Evolutionary conservation across 2,888 invertebrate species (phyloP).

Genomic region (Cantharis lateralis): DNA sequence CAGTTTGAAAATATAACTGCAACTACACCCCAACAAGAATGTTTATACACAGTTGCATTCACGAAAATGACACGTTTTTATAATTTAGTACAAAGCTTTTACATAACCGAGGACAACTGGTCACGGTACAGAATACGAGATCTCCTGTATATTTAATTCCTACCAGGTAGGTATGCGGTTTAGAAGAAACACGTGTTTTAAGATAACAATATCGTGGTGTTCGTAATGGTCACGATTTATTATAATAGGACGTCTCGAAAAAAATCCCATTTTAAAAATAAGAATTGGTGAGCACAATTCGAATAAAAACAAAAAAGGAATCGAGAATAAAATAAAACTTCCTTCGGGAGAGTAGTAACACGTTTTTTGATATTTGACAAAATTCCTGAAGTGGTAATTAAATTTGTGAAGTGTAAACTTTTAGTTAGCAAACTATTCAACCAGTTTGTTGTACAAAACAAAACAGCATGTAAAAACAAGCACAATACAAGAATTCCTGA

Average conservation of each 20-base stretch:
- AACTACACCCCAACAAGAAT: neutral
- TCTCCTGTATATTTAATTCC: neutral
- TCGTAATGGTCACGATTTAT: constrained; percentile 36
- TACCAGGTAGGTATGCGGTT: constrained; percentile 19
- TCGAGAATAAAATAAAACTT: neutral
- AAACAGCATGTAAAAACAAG: constrained; percentile 13
- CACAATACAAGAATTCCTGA: constrained; percentile 20
- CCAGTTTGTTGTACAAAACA: neutral
- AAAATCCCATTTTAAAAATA: neutral
- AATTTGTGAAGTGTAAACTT: neutral
- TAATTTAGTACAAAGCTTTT: neutral
- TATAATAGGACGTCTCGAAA: constrained; percentile 29
- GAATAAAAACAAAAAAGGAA: neutral
- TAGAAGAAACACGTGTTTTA: constrained; percentile 34
- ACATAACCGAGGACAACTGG: constrained; percentile 3
- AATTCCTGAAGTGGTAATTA: neutral
- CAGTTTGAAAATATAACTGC: neutral
- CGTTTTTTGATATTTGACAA: neutral
- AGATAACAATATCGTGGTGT: constrained; percentile 36
- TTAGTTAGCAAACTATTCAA: neutral
- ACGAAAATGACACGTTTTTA: neutral
- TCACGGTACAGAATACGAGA: neutral
- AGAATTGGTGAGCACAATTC: neutral
- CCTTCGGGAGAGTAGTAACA: neutral
- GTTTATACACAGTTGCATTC: neutral